phyloP scores from a whole-genome alignment of 1,140 invertebrate genomes.

The Centruroides sculpturatus region DNA sequence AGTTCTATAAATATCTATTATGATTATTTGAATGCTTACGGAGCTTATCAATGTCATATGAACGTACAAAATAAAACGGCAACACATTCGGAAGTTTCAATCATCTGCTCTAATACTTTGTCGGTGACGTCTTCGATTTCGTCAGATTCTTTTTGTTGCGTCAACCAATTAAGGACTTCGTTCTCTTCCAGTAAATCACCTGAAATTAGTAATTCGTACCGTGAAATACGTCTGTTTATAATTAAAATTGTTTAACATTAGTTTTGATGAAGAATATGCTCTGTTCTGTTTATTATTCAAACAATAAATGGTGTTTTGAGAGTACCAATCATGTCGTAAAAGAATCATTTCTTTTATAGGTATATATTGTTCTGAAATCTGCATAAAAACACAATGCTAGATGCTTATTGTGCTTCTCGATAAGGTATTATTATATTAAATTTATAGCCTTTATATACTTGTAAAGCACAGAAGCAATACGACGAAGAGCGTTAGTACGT shows the following conservation, averaged over 20 bases:
- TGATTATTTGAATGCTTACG: no score
- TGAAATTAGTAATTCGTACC: not conserved
- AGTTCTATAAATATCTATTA: no score
- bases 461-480: no score
- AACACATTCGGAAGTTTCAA: conserved; percentile 77
- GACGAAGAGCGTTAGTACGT: no score
- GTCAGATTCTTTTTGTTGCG: conserved; percentile 48
- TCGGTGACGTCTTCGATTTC: conserved; percentile 79
- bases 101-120: conserved; percentile 53
- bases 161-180: conserved; percentile 23
- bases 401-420: no score
- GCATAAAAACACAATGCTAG: no score
- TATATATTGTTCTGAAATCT: no score
- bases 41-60: not conserved
- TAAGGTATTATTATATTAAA: no score
- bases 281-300: not conserved
- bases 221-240: no score
- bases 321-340: no score
- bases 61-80: conserved; percentile 81
- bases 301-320: not conserved
- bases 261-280: not conserved
- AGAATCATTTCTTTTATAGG: no score
- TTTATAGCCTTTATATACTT: no score
- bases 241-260: not conserved
- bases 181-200: conserved; percentile 23